These are phyloP conservation scores for Torymus aiolomorphi DNA, from an alignment of 2,888 invertebrate genomes.

Conservation along the genomic window DNA sequence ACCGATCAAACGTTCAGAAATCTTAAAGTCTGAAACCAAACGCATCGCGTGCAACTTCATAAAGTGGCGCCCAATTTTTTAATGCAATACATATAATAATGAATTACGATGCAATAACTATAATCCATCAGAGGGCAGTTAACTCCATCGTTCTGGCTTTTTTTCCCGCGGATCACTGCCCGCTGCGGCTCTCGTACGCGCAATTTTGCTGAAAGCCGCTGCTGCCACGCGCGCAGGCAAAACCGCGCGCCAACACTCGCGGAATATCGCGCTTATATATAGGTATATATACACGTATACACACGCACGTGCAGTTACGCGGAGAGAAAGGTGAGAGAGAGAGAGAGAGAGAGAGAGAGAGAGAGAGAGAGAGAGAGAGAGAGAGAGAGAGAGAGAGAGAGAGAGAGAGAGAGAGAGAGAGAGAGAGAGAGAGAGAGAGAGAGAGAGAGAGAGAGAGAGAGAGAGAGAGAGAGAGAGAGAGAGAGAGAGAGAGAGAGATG, in stretches of 20 bases:
- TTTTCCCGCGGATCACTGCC: background rate
- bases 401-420: background rate
- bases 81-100: conserved; percentile 12
- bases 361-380: background rate
- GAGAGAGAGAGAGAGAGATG: background rate
- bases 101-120: conserved; percentile 10
- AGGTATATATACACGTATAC: background rate
- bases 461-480: background rate
- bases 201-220: conserved; percentile 61
- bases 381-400: background rate
- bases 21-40: too few relatives aligned
- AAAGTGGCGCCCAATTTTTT: background rate
- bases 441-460: background rate
- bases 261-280: conserved; percentile 13
- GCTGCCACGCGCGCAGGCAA: too few relatives aligned
- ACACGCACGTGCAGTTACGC: too few relatives aligned
- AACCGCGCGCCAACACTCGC: conserved; percentile 13
- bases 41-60: too few relatives aligned
- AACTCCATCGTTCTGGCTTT: conserved; percentile 2
- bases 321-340: conserved; percentile 27
- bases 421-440: background rate
- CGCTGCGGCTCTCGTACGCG: conserved; percentile 28
- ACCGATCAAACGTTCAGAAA: too few relatives aligned
- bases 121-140: background rate
- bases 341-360: background rate